These are phyloP conservation scores for Netta rufina DNA, from an alignment of 2,797 vertebrate genomes.

Conservation along the genomic window DNA sequence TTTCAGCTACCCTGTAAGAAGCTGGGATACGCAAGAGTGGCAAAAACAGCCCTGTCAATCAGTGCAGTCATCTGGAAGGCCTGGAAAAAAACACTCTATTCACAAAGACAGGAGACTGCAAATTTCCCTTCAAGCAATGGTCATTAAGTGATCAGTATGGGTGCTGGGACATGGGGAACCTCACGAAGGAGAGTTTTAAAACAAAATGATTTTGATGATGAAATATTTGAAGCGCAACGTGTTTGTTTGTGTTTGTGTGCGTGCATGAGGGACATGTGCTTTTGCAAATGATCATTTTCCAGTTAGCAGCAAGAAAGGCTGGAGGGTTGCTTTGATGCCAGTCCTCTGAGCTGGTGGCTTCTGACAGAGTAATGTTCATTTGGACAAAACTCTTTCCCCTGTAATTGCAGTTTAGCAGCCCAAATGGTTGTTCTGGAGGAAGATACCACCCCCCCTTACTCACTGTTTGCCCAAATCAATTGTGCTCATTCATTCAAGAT, in stretches of 20 bases:
- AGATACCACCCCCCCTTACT: not conserved
- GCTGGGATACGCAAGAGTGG: not conserved
- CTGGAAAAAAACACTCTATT: not conserved
- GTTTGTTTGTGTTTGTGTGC: not conserved
- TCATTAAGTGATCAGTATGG: not conserved
- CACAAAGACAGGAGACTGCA: not conserved
- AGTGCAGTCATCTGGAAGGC: not conserved
- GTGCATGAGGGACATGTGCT: not conserved
- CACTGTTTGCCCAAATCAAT: not conserved
- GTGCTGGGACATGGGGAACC: not conserved
- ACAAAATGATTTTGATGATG: not conserved
- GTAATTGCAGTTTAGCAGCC: not conserved
- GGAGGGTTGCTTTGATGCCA: not conserved
- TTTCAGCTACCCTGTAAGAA: not conserved
- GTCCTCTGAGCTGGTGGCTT: not conserved
- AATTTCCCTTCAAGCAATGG: not conserved
- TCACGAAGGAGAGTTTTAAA: not conserved
- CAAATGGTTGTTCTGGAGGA: not conserved
- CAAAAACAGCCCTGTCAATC: not conserved
- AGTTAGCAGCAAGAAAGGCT: not conserved
- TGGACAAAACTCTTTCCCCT: not conserved
- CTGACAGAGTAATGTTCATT: not conserved
- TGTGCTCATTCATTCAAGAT: not conserved
- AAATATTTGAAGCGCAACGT: rapidly evolving
- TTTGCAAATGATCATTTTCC: not conserved